Percentiles rank a stretch among this genome's conserved stretches.
Conservation (phyloP, 2,113 vertebrate species). For the Elephas maximus region DNA sequence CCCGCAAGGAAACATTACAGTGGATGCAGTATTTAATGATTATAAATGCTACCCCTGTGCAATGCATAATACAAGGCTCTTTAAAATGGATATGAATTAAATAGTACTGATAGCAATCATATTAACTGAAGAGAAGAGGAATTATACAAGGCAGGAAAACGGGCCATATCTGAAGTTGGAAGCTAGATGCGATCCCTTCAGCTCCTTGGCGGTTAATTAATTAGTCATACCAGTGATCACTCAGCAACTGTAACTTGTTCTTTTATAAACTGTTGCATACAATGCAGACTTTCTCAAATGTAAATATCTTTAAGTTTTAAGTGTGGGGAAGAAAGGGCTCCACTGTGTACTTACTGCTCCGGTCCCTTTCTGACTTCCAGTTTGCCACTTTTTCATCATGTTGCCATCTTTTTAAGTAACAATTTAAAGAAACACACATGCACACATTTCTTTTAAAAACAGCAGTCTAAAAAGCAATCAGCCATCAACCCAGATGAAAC, state of each 20-base stretch:
- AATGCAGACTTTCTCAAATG: conserved; percentile 18
- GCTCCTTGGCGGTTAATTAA: not conserved
- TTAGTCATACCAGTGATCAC: conserved; percentile 27
- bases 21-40: conserved; percentile 58
- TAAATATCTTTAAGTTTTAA: not conserved
- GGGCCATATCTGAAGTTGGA: not conserved
- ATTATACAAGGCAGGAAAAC: conserved; percentile 17
- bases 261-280: conserved; percentile 9
- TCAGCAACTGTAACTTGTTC: not conserved
- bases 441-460: not conserved
- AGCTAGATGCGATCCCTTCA: not conserved
- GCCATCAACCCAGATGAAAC: conserved; percentile 63
- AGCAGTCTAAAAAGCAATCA: conserved; percentile 45
- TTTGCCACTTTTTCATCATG: conserved; percentile 22
- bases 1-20: conserved; percentile 34
- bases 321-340: not conserved
- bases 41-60: conserved; percentile 1
- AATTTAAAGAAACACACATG: conserved; percentile 31
- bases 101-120: not conserved
- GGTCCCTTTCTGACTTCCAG: not conserved
- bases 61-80: conserved; percentile 18
- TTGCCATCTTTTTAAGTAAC: conserved; percentile 38
- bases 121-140: conserved; percentile 13
- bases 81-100: conserved; percentile 45
- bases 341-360: not conserved